Percentiles rank a stretch among this genome's conserved stretches.
These are phyloP conservation scores for Hemicentrotus pulcherrimus DNA, from an alignment of 35 echinoderm and acorn worm species.

Conservation along the genomic window DNA sequence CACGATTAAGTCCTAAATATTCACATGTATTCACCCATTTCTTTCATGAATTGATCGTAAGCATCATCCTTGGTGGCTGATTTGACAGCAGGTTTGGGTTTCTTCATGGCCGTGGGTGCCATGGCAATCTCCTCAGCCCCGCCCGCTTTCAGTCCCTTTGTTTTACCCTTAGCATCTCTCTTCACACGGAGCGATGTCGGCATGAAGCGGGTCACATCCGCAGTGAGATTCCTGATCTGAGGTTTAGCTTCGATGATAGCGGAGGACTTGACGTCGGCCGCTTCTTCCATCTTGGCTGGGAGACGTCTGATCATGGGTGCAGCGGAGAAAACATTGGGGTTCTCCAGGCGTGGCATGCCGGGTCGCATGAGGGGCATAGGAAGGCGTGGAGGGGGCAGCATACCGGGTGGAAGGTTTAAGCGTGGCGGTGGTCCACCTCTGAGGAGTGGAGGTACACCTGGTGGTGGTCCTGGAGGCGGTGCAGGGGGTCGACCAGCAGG, in stretches of 20 bases:
- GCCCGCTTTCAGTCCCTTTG: slow-evolving; percentile 63
- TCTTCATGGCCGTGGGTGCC: slow-evolving; percentile 45
- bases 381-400: slow-evolving; percentile 67
- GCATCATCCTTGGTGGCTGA: slow-evolving; percentile 95
- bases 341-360: slow-evolving; percentile 54
- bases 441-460: slow-evolving; percentile 76
- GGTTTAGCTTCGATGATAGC: slow-evolving; percentile 97
- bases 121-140: slow-evolving; percentile 52
- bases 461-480: slow-evolving; percentile 85
- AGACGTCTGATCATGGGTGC: slow-evolving; percentile 85
- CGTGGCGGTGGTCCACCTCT: slow-evolving; percentile 59
- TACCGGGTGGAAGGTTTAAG: slow-evolving; percentile 69
- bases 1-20: neutral
- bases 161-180: slow-evolving; percentile 78
- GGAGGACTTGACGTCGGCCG: slow-evolving; percentile 70
- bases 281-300: slow-evolving; percentile 64
- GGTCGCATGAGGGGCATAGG: slow-evolving; percentile 63
- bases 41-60: slow-evolving; percentile 97
- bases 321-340: slow-evolving; percentile 95
- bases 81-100: slow-evolving; percentile 55
- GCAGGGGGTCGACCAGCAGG: slow-evolving; percentile 79
- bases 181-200: slow-evolving; percentile 83
- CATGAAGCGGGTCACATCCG: slow-evolving; percentile 93
- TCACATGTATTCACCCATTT: slow-evolving; percentile 83
- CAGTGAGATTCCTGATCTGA: slow-evolving; percentile 92